These are phyloP conservation scores for Orthosia cruda DNA, from an alignment of 2,888 invertebrate species.

Conservation along the genomic window DNA sequence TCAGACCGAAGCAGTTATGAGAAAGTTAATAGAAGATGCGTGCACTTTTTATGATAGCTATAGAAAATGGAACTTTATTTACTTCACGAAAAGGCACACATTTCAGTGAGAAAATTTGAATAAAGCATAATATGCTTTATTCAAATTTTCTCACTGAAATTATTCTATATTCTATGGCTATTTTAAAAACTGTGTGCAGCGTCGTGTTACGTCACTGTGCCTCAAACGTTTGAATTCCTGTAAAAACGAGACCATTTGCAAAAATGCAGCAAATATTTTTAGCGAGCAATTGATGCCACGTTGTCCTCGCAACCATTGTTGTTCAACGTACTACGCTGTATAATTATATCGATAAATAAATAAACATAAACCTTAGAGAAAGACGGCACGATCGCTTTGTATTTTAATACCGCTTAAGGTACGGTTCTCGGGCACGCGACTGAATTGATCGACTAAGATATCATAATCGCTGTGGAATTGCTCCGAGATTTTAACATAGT, in stretches of 20 bases:
- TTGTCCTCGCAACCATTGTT: conserved; percentile 61
- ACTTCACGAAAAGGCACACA: no score
- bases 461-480: background rate
- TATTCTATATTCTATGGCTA: no score
- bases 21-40: no score
- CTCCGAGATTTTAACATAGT: conserved; percentile 3
- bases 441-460: conserved; percentile 6
- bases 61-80: no score
- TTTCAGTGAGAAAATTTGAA: no score
- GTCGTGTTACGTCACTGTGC: no score
- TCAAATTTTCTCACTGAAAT: no score
- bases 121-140: no score
- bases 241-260: background rate
- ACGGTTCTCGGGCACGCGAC: conserved; percentile 47
- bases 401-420: conserved; percentile 64
- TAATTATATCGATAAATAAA: conserved; percentile 46
- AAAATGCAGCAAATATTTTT: background rate
- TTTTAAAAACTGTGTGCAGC: no score
- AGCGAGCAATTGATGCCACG: conserved; percentile 44
- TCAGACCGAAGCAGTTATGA: no score
- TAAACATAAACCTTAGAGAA: conserved; percentile 45
- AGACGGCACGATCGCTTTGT: conserved; percentile 64
- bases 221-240: no score
- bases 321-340: conserved; percentile 63
- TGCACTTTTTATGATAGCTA: no score